A percentile compares a stretch with the other conserved stretches of the same genome.
Evolutionary conservation across 2,797 vertebrate species (phyloP).

Genomic region (Crax fasciolata): DNA sequence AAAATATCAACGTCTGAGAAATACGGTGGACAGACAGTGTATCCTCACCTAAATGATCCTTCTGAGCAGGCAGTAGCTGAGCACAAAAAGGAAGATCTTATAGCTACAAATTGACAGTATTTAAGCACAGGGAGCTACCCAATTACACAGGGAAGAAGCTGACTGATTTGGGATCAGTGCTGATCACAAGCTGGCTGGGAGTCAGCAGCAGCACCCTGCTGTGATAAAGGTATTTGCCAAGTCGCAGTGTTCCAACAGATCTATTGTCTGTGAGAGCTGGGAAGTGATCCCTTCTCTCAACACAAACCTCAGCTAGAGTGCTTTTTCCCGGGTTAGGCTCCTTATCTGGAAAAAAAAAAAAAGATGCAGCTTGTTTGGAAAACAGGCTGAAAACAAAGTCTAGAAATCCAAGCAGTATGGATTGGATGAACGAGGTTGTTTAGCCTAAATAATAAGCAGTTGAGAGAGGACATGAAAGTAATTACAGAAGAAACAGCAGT

Average conservation of each 20-base stretch:
- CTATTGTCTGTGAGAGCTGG: not conserved
- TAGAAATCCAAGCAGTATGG: not conserved
- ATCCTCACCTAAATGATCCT: not conserved
- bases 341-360: not conserved
- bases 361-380: not conserved
- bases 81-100: not conserved
- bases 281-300: not conserved
- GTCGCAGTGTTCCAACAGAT: not conserved
- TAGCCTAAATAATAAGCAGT: constrained; percentile 31
- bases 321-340: not conserved
- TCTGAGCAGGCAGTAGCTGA: not conserved
- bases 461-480: constrained; percentile 57
- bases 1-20: constrained; percentile 25
- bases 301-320: not conserved
- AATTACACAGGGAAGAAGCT: not conserved
- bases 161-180: not conserved
- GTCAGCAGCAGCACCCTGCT: not conserved
- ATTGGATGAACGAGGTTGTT: not conserved
- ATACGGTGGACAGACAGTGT: not conserved
- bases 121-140: not conserved
- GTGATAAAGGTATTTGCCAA: not conserved
- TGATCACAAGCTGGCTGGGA: not conserved
- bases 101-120: not conserved
- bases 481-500: constrained; percentile 53
- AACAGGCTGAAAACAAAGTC: not conserved